A percentile compares a stretch with the other conserved stretches of the same genome.
Evolutionary conservation across 2,113 vertebrate species (phyloP).

Genomic region (Alligator sinensis): DNA sequence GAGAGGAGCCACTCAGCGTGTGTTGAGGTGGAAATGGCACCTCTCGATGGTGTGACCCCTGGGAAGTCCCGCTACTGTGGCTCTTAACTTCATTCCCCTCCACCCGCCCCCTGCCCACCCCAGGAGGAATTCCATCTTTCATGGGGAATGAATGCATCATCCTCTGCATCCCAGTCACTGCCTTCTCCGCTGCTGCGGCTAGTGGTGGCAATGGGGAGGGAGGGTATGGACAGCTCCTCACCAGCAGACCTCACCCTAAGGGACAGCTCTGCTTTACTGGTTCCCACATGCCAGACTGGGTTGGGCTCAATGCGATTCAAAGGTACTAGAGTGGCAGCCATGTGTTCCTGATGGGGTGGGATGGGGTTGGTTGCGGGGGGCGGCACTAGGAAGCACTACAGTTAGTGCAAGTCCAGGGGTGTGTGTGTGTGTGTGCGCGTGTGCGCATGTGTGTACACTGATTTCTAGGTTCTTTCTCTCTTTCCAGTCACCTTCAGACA

Average conservation of each 20-base stretch:
- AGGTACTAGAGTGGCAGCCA: no score
- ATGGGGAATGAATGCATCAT: neutral
- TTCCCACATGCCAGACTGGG: accelerated
- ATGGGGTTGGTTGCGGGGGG: neutral
- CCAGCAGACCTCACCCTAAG: neutral
- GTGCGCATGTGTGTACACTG: neutral
- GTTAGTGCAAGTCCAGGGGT: accelerated
- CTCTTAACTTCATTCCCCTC: neutral
- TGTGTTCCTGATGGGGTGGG: neutral
- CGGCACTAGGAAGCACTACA: neutral
- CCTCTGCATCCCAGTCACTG: no score
- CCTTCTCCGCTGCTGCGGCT: no score
- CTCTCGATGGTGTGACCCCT: slow-evolving; percentile 8
- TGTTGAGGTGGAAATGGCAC: neutral
- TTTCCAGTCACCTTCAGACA: accelerated
- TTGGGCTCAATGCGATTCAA: neutral
- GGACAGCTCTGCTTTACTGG: neutral
- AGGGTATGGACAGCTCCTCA: neutral
- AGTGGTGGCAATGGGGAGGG: neutral
- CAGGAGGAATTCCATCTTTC: neutral
- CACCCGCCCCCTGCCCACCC: neutral
- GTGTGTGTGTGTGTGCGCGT: accelerated
- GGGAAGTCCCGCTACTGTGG: neutral
- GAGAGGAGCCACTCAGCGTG: neutral
- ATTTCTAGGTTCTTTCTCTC: neutral